Percentiles rank a stretch among this genome's conserved stretches.
phyloP scores from a whole-genome alignment of 2,888 invertebrate genomes.

The Nipponacmea schrenckii region DNA sequence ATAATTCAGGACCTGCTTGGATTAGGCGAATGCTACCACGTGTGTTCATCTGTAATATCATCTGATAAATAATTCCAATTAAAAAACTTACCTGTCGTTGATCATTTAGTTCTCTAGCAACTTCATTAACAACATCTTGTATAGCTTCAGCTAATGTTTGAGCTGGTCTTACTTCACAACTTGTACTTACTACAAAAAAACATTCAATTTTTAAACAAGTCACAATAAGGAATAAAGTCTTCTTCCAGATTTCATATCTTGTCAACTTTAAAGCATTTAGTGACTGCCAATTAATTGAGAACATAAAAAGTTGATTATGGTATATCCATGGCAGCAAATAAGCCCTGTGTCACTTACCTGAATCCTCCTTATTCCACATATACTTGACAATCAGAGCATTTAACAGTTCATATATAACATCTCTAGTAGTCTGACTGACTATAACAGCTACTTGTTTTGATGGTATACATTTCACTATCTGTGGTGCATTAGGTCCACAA shows the following conservation, averaged over 20 bases:
- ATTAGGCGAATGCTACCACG: too few relatives aligned
- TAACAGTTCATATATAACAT: constrained; percentile 74
- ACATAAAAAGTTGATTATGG: too few relatives aligned
- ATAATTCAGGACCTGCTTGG: too few relatives aligned
- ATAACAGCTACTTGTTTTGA: constrained; percentile 52
- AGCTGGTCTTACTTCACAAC: constrained; percentile 39
- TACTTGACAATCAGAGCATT: constrained; percentile 74
- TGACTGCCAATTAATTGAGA: too few relatives aligned
- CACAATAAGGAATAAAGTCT: too few relatives aligned
- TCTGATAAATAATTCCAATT: too few relatives aligned
- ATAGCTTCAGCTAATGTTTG: constrained; percentile 57
- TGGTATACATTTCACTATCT: constrained; percentile 71
- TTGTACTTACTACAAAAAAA: constrained; percentile 9
- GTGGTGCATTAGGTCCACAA: constrained; percentile 72
- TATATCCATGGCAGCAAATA: too few relatives aligned
- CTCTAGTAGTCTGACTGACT: constrained; percentile 56
- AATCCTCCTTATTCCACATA: constrained; percentile 53
- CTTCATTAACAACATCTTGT: constrained; percentile 53
- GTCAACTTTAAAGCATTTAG: too few relatives aligned
- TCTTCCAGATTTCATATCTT: too few relatives aligned
- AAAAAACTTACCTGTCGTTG: constrained; percentile 9
- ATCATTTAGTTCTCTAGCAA: constrained; percentile 27
- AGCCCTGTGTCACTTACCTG: constrained; percentile 35
- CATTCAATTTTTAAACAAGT: too few relatives aligned
- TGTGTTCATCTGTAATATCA: too few relatives aligned